Evolutionary conservation across 2,113 vertebrate genomes (phyloP), one percentile per base, ranked within the genome.

Genomic region (Peromyscus polionotus): DNA sequence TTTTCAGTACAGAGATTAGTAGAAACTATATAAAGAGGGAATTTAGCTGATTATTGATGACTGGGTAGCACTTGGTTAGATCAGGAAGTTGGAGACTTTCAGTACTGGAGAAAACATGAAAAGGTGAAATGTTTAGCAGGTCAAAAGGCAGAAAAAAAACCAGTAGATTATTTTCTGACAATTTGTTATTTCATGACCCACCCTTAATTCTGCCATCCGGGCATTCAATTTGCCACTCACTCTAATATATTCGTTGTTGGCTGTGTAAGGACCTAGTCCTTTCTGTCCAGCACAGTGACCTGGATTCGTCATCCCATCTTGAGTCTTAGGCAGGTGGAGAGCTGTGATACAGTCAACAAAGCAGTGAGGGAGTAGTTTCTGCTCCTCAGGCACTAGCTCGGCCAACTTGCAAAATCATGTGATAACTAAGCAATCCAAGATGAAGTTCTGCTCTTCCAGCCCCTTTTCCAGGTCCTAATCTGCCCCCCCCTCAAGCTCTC

Each of bases 271-370:
- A 63, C 2, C 4, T 26, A 10, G n/a, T 9, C 26, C 67, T 42
- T 77, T 33, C 24, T 19, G 0, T 36, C 26, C 70, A 3, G 61
- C 3, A 5, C 16, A 26, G 57, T 31, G 3, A 17, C 19, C 6
- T 80, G n/a, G 6, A 19, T 76, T 0, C 28, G 5, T 68, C 11
- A 20, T 26, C 42, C 6, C 17, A 0, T 70, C 57, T 19, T 45
- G 22, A 3, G 26, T 10, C 5, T 19, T 14, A 24, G 13, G n/a
- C 11, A 42, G 20, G 16, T 54, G 17, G 20, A 31, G 11, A 33
- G 1, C 2, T 61, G 0, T 11, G 36, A 45, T 5, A 7, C 1
- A 57, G 5, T 67, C 39, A 33, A 19, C 17, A 10, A 36, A 5
- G 2, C 3, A 65, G 9, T 12, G 13, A 87, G 5, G 4, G 22